A percentile compares a stretch with the other conserved stretches of the same genome.
Conservation (phyloP, 2,888 invertebrate species). For the Orthonevra nobilis region DNA sequence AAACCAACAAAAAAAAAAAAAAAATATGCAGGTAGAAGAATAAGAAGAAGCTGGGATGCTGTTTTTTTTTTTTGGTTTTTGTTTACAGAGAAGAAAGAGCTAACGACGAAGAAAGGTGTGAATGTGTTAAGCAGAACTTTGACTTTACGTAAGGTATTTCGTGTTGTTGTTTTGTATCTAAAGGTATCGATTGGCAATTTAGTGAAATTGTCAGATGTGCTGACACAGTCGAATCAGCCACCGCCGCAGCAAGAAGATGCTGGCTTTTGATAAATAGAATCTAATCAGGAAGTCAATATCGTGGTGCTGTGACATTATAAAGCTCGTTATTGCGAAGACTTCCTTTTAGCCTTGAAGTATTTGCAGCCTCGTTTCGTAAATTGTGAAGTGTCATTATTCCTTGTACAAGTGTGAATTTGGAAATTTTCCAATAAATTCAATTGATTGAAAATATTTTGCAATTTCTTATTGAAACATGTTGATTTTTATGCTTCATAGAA, state of each 20-base stretch:
- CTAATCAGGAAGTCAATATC: slow-evolving; percentile 1
- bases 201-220: slow-evolving; percentile 37
- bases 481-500: no score
- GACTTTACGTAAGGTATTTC: slow-evolving; percentile 53
- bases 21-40: no score
- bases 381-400: no score
- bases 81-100: slow-evolving; percentile 13
- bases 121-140: slow-evolving; percentile 65
- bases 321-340: no score
- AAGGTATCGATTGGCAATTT: slow-evolving; percentile 45
- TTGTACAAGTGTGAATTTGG: no score
- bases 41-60: slow-evolving; percentile 25
- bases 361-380: no score
- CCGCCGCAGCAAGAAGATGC: slow-evolving; percentile 53
- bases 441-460: no score
- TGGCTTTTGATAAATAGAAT: not conserved
- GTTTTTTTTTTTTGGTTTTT: slow-evolving; percentile 16
- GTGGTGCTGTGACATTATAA: no score
- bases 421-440: no score
- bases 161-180: slow-evolving; percentile 6
- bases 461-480: no score
- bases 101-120: slow-evolving; percentile 41
- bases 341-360: no score
- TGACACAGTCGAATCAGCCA: slow-evolving; percentile 45
- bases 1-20: no score